Base-by-base conservation (phyloP, 2,113 vertebrate genomes). In the Heteronetta atricapilla region DNA sequence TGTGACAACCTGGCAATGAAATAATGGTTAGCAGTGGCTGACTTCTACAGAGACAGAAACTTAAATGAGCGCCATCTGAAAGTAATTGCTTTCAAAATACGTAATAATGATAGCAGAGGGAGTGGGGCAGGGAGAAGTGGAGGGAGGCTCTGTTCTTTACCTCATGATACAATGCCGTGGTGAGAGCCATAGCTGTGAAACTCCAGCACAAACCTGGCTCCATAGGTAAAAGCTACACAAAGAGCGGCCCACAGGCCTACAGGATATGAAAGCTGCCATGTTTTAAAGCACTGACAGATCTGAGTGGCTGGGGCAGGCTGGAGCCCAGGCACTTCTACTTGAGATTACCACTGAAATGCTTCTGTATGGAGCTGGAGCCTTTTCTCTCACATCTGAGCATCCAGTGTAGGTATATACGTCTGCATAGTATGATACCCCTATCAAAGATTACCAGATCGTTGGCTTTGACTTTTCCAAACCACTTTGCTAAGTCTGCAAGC, bases 1-100 rank as follows among this genome's bases (percentile, higher is more conserved):
- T 95, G 80, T 91, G 90, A 95, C 92, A 95, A 92, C 29, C 81
- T 53, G 59, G 93, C 92, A 90, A 86, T 76, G 93, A 89, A 96
- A 92, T 88, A 95, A 92, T 75, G 90, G 76, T 25, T 86, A 14
- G 72, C 88, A 53, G 33, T 79, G 64, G 62, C 63, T 92, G 69
- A 89, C 44, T 84, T 77, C 82, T 88, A 28, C 36, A 82, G 55
- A 52, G 46, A 15, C 23, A 82, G 77, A 75, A 90, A 92, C 44
- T 67, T 72, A 46, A 88, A 73, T 82, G 69, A 81, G 82, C 78
- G 84, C 79, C 25, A 50, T 82, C 38, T 52, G 60, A 69, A 94
- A 93, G 83, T 86, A 96, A 90, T 62, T 86, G 83, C 66, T 89
- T 87, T 89, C 28, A n/a, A 84, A 94, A 89, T 64, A 70, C 15